Base-by-base conservation (phyloP, 2,888 invertebrate genomes). In the Phorcus lineatus region DNA sequence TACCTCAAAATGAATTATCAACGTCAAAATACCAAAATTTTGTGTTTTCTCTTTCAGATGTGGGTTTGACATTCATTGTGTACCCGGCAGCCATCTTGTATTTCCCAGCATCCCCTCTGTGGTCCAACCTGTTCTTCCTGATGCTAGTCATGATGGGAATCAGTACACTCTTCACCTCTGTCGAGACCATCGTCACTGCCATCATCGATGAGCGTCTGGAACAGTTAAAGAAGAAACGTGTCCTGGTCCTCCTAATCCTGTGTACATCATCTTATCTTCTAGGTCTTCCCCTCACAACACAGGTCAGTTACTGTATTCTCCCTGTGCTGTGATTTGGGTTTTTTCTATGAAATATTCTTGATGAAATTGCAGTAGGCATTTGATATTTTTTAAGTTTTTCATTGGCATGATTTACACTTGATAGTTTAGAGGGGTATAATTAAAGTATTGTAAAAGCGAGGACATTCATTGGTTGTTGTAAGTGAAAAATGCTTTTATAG, bases 221-320 rank as follows among this genome's bases (percentile, higher is more conserved):
- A 13, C 74, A 85, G 22, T 70, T 88, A 55, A 83, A 85, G 6
- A 84, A 85, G 79, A 82, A 83, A 47, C 81, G 88, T 62, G 82
- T 88, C 19, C 79, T 90, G 16, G 95, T 96, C 36, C 95, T 96
- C 3, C 94, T 95, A 0, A 93, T 92, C 28, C 95, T 96, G n/a
- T 96, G 96, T 92, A 89, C 94, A 62, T 87, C 93, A 0, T 95
- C 96, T 88, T 96, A 96, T 92, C 85, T 96, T 16, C 93, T 96
- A 66, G 96, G 95, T 0, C 90, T 97, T 54, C 95, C 96, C 40
- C 96, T 97, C 95, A 95, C 96, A 91, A 96, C 95, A 90, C 87
- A 91, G 89, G 93, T 93, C 47, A 47, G 47, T 7, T 36, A 36
- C 36, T n/a, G n/a, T n/a, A n/a, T n/a, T n/a, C n/a, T n/a, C n/a